Evolutionary conservation across 2,888 invertebrate species (phyloP), one percentile per base, ranked within the genome.

Genomic region (Metallyticus violacea): DNA sequence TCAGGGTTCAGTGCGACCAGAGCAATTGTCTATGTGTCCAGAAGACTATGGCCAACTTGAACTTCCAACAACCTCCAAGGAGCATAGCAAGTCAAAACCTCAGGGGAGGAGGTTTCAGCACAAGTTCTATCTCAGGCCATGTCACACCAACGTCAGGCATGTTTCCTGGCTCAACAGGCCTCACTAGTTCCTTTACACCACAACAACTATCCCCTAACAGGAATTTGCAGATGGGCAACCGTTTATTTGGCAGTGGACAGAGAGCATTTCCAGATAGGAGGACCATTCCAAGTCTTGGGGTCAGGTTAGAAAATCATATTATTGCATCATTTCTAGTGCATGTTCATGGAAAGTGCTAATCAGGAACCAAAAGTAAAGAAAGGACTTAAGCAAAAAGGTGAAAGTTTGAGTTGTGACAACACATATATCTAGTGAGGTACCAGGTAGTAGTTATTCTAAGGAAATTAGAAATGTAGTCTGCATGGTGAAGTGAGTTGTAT

Each of bases 31-130:
- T 85, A 27, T 80, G 76, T 85, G 80, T 85, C 77, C 15, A 79
- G 77, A 62, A 94, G 96, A 96, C 95, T 95, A 97, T 97, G 97
- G 97, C 97, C 94, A 97, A 97, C 95, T 95, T 97, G 95, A 97
- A 97, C 94, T 97, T 97, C 93, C 96, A 96, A 93, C 96, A 96
- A 93, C 95, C 96, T 90, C 97, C 97, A 93, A 95, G 97, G 94
- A 97, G 96, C 94, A 95, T 97, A 93, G 96, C 96, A 92, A 94
- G 94, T 92, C 93, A 95, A 91, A 93, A 94, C 90, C 93, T 94
- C 92, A 93, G 94, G 89, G 94, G 94, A 92, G 93, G 94, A 91
- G 94, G 93, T 88, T 95, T 95, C 91, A 94, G 94, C 90, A 93
- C 93, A 91, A 94, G 94, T 92, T 94, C 95, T 90, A 93, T 95